Evolutionary conservation across 2,113 vertebrate species (phyloP), one percentile per base, ranked within the genome.

Genomic region (Dinomys branickii): DNA sequence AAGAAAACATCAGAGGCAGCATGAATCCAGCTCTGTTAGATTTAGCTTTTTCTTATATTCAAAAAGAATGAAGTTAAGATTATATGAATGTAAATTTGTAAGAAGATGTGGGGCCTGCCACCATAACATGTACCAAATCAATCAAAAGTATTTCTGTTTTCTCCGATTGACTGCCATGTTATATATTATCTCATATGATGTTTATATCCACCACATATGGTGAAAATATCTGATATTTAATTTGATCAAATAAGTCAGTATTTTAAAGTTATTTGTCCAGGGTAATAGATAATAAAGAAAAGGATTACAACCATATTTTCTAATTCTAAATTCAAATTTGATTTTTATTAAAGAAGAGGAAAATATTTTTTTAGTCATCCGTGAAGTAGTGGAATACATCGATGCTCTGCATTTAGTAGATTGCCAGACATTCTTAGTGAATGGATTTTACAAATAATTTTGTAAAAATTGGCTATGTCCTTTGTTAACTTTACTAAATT

Each of bases 91-190:
- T 85, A 90, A 91, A 82, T 22, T 61, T 22, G 38, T 11, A 38
- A 71, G 63, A 88, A 95, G 71, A 41, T 17, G 44, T 38, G 69
- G 17, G 2, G 0, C 16, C 56, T 85, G 77, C 16, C 61, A 91
- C 17, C 30, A 4, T 63, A 78, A 73, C 24, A 75, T 5, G n/a
- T 13, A 92, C 30, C 6, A 8, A 80, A 63, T 77, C 47, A 80
- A 85, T 94, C 75, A 86, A 41, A 87, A 67, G 13, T 54, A 41
- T 73, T 86, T 94, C 96, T 85, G 14, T 87, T 89, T 91, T 56
- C 44, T 89, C 54, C 33, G 91, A 95, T 84, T 35, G 59, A 80
- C 6, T 38, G 90, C 0, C 13, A n/a, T 56, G 67, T 38, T 90
- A 61, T 63, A 54, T 13, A 58, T 94, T 91, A 88, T 8, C 9